Evolutionary conservation across 2,113 vertebrate species (phyloP), one percentile per base, ranked within the genome.

Genomic region (Cavia porcellus): DNA sequence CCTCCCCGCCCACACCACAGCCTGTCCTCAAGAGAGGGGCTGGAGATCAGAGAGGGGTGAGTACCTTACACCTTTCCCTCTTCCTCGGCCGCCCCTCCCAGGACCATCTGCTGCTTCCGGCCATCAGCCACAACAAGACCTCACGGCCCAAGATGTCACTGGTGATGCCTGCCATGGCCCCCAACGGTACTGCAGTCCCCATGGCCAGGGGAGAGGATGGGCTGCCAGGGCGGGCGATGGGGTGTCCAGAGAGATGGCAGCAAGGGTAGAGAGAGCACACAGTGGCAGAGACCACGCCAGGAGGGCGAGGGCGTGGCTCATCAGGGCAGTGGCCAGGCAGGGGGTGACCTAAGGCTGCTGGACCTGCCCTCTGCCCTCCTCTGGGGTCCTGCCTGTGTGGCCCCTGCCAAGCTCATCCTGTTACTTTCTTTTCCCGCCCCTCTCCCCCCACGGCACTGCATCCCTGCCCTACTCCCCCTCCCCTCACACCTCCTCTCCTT

Each of bases 71-170:
- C 81, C 61, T 88, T n/a, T n/a, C 17, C 28, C 59, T 57, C 55
- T 57, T 38, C 70, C 45, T 25, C 72, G 0, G 0, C 61, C 42
- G 57, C 19, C 68, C 82, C 45, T 88, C 72, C 14, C 89, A 99
- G 99, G 99, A 99, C 90, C 99, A 99, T 97, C 97, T 99, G 86
- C 97, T 99, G 93, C 98, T 99, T 12, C 99, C 99, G 0, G 99
- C 99, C 96, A 99, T 99, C 98, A 99, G 99, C 98, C 99, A 99
- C 98, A 99, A 99, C 66, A 99, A 99, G 96, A 99, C 99, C 12
- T 99, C 99, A 30, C 97, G 99, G 5, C 99, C 99, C 30, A 99
- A 99, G 90, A 99, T 99, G 99, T 99, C 99, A 32, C 98, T 99
- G 97, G 99, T 99, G 97, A 99, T 99, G 99, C 99, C 99, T 0